phyloP scores from a whole-genome alignment of 2,888 invertebrate genomes.

The Limnephilus auricula region DNA sequence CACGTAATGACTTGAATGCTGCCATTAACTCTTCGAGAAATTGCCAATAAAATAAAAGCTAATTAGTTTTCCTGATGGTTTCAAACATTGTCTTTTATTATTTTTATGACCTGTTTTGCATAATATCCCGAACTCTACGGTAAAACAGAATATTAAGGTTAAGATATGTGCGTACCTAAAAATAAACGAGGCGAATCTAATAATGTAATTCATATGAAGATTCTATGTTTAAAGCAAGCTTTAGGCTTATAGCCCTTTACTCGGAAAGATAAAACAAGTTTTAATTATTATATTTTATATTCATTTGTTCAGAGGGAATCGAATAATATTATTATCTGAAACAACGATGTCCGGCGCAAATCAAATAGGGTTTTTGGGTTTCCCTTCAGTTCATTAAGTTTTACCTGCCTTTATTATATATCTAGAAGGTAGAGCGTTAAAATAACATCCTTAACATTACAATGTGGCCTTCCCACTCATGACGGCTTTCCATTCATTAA shows the following conservation, averaged over 20 bases:
- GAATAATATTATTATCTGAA: background rate
- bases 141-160: conserved; percentile 3
- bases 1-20: background rate
- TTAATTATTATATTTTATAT: conserved; percentile 10
- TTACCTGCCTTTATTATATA: background rate
- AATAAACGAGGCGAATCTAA: conserved; percentile 11
- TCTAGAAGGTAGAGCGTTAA: conserved; percentile 22
- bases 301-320: background rate
- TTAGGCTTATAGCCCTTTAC: background rate
- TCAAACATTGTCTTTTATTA: background rate
- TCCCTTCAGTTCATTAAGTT: conserved; percentile 17
- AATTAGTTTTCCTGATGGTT: background rate
- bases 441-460: conserved; percentile 34
- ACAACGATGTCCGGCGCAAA: conserved; percentile 27
- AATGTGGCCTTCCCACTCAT: background rate
- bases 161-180: conserved; percentile 24
- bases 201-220: conserved; percentile 34
- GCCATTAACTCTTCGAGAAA: background rate
- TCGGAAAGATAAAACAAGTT: background rate
- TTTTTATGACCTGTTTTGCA: conserved; percentile 13
- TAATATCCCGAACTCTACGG: background rate
- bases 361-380: background rate
- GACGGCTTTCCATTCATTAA: conserved; percentile 36
- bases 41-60: background rate
- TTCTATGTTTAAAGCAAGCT: background rate